These are phyloP conservation scores for Drosophila mauritiana DNA, from an alignment of 1,140 invertebrate species.

Conservation along the genomic window DNA sequence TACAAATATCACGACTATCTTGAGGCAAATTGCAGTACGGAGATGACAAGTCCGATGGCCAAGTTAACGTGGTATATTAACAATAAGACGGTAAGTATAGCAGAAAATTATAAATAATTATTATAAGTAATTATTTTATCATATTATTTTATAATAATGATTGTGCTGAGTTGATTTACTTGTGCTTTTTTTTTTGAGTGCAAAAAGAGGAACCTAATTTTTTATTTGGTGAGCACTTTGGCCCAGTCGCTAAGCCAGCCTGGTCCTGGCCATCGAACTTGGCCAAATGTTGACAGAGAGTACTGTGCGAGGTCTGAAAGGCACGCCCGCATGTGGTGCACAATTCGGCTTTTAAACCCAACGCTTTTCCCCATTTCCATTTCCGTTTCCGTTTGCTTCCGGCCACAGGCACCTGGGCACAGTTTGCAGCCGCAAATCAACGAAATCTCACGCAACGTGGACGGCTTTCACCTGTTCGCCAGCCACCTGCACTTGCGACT, in stretches of 20 bases:
- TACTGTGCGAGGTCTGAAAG: background rate
- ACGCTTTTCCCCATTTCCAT: slow-evolving; percentile 7
- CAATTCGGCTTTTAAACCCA: slow-evolving; percentile 26
- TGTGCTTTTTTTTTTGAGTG: background rate
- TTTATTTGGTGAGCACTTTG: slow-evolving; percentile 23
- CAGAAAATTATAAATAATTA: background rate
- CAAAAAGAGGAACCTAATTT: slow-evolving; percentile 9
- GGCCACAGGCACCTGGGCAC: slow-evolving; percentile 64
- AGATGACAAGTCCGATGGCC: slow-evolving; percentile 85
- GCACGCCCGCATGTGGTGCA: slow-evolving; percentile 34
- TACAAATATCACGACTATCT: slow-evolving; percentile 85
- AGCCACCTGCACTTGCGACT: slow-evolving; percentile 77
- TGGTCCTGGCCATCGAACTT: slow-evolving; percentile 18
- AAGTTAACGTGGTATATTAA: slow-evolving; percentile 86
- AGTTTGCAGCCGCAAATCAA: slow-evolving; percentile 78
- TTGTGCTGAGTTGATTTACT: no score
- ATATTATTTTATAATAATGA: no score
- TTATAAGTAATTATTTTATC: no score
- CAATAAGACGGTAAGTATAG: slow-evolving; percentile 74
- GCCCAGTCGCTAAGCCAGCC: slow-evolving; percentile 3
- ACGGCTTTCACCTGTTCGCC: slow-evolving; percentile 74
- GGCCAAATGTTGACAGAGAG: slow-evolving; percentile 46
- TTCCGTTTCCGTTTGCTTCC: slow-evolving; percentile 11
- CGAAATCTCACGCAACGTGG: slow-evolving; percentile 73
- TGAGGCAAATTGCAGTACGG: slow-evolving; percentile 85